Conservation (phyloP, 2,113 vertebrate species). For the Spizaetus ornatus region DNA sequence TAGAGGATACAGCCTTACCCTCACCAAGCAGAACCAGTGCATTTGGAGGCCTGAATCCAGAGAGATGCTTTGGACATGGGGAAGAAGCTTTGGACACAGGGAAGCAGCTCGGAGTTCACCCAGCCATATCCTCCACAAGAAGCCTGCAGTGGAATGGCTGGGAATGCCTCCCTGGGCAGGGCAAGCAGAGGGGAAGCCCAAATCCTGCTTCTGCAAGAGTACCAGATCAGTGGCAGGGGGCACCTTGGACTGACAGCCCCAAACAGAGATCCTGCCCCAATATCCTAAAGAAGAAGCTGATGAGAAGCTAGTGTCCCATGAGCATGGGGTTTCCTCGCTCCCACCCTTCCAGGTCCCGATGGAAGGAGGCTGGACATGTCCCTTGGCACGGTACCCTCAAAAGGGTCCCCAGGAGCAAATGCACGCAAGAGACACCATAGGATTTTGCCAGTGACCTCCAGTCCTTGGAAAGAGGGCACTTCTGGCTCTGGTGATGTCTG, state of each 20-base stretch:
- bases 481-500: not conserved
- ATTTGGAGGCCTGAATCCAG: not conserved
- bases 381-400: not conserved
- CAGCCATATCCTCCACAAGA: not conserved
- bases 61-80: not conserved
- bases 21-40: not conserved
- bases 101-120: not conserved
- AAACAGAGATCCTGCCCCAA: not conserved
- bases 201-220: not conserved
- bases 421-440: not conserved
- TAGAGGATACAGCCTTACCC: not conserved
- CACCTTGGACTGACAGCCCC: not conserved
- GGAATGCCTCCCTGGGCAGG: not conserved
- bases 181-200: not conserved
- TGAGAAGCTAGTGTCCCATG: not conserved
- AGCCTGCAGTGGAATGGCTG: not conserved
- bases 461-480: not conserved
- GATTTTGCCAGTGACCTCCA: not conserved
- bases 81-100: not conserved
- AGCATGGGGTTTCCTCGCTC: not conserved
- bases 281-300: not conserved
- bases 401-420: not conserved
- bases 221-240: not conserved
- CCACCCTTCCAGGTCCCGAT: not conserved
- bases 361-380: not conserved